Evolutionary conservation across 2,888 invertebrate genomes (phyloP).

Genomic region (Microchrysa polita): DNA sequence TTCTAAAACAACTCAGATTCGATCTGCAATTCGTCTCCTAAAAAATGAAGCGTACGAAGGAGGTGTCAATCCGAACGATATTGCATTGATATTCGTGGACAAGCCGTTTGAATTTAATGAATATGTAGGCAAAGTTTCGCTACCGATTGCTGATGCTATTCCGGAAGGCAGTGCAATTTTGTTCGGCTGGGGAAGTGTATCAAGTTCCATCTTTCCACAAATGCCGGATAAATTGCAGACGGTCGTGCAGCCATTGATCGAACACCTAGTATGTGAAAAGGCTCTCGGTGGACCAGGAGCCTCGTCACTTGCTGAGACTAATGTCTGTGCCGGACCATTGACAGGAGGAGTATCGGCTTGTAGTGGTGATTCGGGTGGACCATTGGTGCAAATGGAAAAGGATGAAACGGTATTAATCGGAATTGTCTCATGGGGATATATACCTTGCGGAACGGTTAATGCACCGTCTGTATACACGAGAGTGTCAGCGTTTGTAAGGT

Average conservation of each 20-base stretch:
- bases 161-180: slow-evolving; percentile 47
- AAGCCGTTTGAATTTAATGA: slow-evolving; percentile 55
- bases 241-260: slow-evolving; percentile 51
- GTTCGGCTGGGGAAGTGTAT: slow-evolving; percentile 57
- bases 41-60: slow-evolving; percentile 54
- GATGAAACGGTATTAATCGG: slow-evolving; percentile 58
- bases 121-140: slow-evolving; percentile 16
- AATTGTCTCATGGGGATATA: slow-evolving; percentile 66
- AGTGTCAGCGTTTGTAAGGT: slow-evolving; percentile 56
- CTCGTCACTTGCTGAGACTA: slow-evolving; percentile 48
- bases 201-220: slow-evolving; percentile 15
- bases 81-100: slow-evolving; percentile 65
- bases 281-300: slow-evolving; percentile 23
- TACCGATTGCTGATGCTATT: slow-evolving; percentile 41
- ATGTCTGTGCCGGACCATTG: slow-evolving; percentile 46
- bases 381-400: slow-evolving; percentile 53
- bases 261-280: slow-evolving; percentile 33
- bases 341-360: slow-evolving; percentile 63
- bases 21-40: not conserved
- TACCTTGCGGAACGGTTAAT: slow-evolving; percentile 61
- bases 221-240: slow-evolving; percentile 56
- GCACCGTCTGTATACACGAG: slow-evolving; percentile 64
- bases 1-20: slow-evolving; percentile 38
- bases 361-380: slow-evolving; percentile 63
- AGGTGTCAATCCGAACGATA: slow-evolving; percentile 66